Base-by-base conservation (phyloP, 2,113 vertebrate genomes). In the Entelurus aequoreus region DNA sequence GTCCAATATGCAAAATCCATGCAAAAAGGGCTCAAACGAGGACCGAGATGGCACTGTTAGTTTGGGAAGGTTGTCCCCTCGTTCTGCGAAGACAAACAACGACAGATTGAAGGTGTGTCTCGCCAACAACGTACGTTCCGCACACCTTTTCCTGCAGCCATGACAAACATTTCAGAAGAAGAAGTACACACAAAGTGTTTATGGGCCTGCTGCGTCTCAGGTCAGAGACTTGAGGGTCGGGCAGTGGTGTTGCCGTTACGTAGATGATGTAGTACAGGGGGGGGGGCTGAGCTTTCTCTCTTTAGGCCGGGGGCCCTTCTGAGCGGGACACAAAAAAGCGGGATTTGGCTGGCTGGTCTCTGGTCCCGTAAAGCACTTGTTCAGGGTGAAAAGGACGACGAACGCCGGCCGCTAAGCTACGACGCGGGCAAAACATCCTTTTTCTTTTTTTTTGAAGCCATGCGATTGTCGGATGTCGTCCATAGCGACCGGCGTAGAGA, bases 331-430 rank as follows among this genome's bases (percentile, higher is more conserved):
- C 46, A 62, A 63, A 63, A 61, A 67, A 76, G 69, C 40, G 50
- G 75, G 77, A 66, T 63, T 68, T 36, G 28, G 7, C 52, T 12
- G 42, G 71, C 76, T 80, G 64, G 42, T 86, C 79, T 87, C 88
- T 86, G 80, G 83, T 87, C 86, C 85, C 79, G 50, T 79, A 86
- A 85, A 87, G 86, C 85, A 84, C 85, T 82, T 87, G 76, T 82
- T 81, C 74, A 80, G 71, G 47, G 65, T 46, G 59, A 61, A 19
- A 21, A 46, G 52, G 9, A 28, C n/a, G 54, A 35, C 61, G 68
- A 77, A 44, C 65, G 64, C 82, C 78, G 75, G 84, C 80, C 86
- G 86, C 79, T 88, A 89, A 89, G 87, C 83, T 82, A 88, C 81
- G 75, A 84, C 69, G 80, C 81, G 69, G 79, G 73, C 73, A 81